A percentile compares a stretch with the other conserved stretches of the same genome.
Conservation (phyloP, 2,888 invertebrate species). For the Drosophila formosana region DNA sequence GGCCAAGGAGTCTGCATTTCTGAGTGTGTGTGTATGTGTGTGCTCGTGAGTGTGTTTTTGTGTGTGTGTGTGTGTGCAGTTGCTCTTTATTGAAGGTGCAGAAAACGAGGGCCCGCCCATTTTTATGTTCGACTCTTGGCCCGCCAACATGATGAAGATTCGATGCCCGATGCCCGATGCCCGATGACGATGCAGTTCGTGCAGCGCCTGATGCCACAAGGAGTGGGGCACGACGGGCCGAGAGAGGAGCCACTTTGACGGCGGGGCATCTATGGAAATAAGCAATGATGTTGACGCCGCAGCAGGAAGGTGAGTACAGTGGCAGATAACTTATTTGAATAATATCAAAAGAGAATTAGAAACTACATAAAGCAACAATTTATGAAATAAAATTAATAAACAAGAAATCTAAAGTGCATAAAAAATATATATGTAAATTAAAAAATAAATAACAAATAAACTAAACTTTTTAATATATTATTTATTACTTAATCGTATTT, state of each 20-base stretch:
- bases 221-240: neutral
- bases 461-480: too few species aligned
- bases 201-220: constrained; percentile 34
- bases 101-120: constrained; percentile 79
- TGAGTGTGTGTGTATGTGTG: constrained; percentile 23
- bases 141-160: constrained; percentile 76
- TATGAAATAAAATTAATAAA: too few species aligned
- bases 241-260: constrained; percentile 52
- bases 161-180: constrained; percentile 67
- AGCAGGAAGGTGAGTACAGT: constrained; percentile 46
- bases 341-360: neutral
- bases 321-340: neutral
- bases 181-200: constrained; percentile 66
- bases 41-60: neutral
- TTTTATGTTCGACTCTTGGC: constrained; percentile 65
- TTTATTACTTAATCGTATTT: too few species aligned
- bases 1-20: constrained; percentile 44
- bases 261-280: constrained; percentile 76
- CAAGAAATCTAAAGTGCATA: too few species aligned
- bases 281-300: constrained; percentile 71
- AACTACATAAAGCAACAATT: too few species aligned
- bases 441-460: too few species aligned
- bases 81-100: constrained; percentile 75
- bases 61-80: constrained; percentile 47
- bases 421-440: too few species aligned